phyloP scores from a whole-genome alignment of 2,113 vertebrate species.

The Excalfactoria chinensis region DNA sequence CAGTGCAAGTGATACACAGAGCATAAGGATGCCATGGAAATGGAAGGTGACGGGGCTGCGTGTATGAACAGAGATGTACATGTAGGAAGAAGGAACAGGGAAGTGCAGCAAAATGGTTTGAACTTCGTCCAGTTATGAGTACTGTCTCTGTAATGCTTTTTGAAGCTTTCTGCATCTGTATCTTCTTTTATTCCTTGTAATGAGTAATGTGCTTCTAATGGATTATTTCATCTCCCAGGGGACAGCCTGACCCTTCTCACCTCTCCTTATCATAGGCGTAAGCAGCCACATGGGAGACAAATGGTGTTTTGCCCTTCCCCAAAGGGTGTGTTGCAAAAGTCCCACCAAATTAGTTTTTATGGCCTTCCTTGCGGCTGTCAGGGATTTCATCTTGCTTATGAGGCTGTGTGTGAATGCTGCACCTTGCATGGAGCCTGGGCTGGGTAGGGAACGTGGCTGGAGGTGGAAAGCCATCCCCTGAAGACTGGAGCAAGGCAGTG shows the following conservation, averaged over 20 bases:
- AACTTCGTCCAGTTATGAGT: background rate
- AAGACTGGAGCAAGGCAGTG: fast-evolving
- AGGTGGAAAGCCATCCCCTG: background rate
- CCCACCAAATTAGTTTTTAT: background rate
- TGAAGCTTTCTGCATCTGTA: background rate
- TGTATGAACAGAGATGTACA: background rate
- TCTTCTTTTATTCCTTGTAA: background rate
- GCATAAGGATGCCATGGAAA: background rate
- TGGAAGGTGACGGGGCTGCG: background rate
- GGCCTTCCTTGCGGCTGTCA: background rate
- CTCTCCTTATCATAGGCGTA: background rate
- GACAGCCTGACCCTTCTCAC: conserved; percentile 10
- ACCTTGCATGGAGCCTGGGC: background rate
- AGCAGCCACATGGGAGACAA: background rate
- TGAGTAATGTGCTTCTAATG: background rate
- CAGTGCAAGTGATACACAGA: background rate
- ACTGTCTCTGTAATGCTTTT: background rate
- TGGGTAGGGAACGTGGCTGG: fast-evolving
- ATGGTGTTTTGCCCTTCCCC: background rate
- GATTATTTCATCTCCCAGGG: conserved; percentile 44
- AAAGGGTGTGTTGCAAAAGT: background rate
- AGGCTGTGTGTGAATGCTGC: background rate
- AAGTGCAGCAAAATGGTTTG: background rate
- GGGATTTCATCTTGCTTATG: fast-evolving
- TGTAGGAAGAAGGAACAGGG: background rate